Evolutionary conservation across 2,113 vertebrate genomes (phyloP).

Genomic region (Gambusia affinis): DNA sequence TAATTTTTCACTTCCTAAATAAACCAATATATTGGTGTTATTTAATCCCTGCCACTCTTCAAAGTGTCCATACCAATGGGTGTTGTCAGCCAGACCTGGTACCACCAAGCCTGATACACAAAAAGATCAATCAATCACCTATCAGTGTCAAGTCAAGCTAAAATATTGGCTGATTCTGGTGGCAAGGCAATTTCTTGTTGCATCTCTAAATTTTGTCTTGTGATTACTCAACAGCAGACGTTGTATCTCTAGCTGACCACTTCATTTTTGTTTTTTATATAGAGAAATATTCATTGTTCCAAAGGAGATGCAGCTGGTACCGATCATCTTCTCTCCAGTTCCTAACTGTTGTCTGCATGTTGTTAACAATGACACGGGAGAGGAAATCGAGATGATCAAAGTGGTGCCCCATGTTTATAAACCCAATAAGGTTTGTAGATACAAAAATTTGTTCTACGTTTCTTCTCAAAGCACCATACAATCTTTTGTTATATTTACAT

Average conservation of each 20-base stretch:
- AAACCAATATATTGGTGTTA: too few species aligned
- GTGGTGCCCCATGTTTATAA: slow-evolving; percentile 80
- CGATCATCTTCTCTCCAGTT: slow-evolving; percentile 83
- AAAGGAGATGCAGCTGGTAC: slow-evolving; percentile 84
- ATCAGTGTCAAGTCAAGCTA: background rate
- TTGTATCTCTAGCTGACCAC: background rate
- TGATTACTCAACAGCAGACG: background rate
- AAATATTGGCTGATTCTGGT: background rate
- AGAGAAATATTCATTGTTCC: slow-evolving; percentile 89
- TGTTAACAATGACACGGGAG: slow-evolving; percentile 90
- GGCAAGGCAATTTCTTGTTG: background rate
- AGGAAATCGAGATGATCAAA: slow-evolving; percentile 82
- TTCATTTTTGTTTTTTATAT: slow-evolving; percentile 15
- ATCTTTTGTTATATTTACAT: background rate
- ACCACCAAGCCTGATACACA: too few species aligned
- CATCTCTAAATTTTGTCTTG: background rate
- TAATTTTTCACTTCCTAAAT: too few species aligned
- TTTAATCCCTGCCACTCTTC: too few species aligned
- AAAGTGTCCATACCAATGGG: too few species aligned
- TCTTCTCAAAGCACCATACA: background rate
- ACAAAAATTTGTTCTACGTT: background rate
- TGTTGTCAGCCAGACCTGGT: too few species aligned
- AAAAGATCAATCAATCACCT: too few species aligned
- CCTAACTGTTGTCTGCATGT: slow-evolving; percentile 83
- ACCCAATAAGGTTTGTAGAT: slow-evolving; percentile 85